Evolutionary conservation across 1,140 invertebrate species (phyloP), one percentile per base, ranked within the genome.

Genomic region (Zophobas morio): DNA sequence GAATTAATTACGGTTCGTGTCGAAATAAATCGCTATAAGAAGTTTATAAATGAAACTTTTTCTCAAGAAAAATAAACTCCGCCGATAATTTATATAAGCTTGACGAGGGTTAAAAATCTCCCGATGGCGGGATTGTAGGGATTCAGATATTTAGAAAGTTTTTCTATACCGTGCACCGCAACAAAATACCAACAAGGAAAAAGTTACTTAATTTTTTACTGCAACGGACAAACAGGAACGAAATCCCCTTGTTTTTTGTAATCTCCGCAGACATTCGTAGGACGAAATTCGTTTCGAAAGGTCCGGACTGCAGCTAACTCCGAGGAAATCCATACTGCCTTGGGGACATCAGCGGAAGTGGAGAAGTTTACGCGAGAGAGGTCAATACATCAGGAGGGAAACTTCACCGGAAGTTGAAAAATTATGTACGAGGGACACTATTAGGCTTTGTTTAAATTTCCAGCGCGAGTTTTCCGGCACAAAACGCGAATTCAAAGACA

Each of bases 311-410:
- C 42, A 46, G 6, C 34, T 60, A 60, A 53, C 36, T 72, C 54
- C 49, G 6, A 56, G 39, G 71, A 73, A 73, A 73, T 73, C 71
- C 71, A 42, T 53, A 73, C 56, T 20, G 47, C 51, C 39, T 47
- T 20, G 51, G 71, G 71, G 71, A 73, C 33, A 33, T 20, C n/a
- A 51, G 39, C 34, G 40, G 70, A 36, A 56, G 54, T 39, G 54
- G 49, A 20, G 33, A 42, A 70, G 63, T 6, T 35, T 70, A 35
- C 49, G 46, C 49, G 49, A 53, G 35, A 32, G 5, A 54, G 71
- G 71, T 73, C 71, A 56, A 73, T 73, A 73, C 39, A 73, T 73
- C 71, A 56, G 36, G 51, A 36, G 56, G 36, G 6, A 60, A 60
- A 39, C 60, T 36, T 42, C n/a, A 20, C 39, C 60, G 60, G 60